These are phyloP conservation scores for Leuciscus waleckii DNA, from an alignment of 2,797 vertebrate species.

Conservation along the genomic window DNA sequence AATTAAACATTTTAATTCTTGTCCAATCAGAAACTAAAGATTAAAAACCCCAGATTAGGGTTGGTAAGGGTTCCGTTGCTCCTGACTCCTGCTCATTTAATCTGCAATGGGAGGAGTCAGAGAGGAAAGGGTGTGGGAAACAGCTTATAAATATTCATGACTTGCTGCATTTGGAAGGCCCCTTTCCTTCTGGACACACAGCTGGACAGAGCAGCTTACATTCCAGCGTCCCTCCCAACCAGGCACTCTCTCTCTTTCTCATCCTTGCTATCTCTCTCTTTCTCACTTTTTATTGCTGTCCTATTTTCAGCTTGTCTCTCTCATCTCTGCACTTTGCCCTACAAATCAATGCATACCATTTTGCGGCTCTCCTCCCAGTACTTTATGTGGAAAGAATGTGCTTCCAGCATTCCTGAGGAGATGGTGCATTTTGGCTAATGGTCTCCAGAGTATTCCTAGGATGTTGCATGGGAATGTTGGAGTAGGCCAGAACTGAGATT, in stretches of 20 bases:
- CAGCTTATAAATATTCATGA: conserved; percentile 48
- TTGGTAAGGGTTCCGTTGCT: background rate
- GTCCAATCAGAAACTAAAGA: conserved; percentile 37
- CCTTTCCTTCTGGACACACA: conserved; percentile 48
- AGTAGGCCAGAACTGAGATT: background rate
- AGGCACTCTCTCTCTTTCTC: background rate
- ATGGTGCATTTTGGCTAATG: conserved; percentile 45
- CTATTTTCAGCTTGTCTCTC: conserved; percentile 34
- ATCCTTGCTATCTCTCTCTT: conserved; percentile 15
- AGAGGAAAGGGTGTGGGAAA: conserved; percentile 1
- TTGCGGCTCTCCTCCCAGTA: conserved; percentile 56
- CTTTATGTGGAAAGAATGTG: conserved; percentile 70
- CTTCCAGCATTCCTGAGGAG: conserved; percentile 56
- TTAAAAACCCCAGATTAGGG: conserved; percentile 26
- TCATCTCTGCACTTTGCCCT: conserved; percentile 55
- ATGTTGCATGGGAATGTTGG: conserved; percentile 3
- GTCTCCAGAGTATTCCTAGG: conserved; percentile 45
- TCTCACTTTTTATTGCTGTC: conserved; percentile 28
- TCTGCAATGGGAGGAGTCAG: background rate
- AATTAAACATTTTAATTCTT: background rate
- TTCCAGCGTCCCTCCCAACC: conserved; percentile 19
- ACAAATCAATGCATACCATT: conserved; percentile 62
- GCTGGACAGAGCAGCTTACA: conserved; percentile 51
- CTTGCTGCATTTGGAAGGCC: conserved; percentile 3
- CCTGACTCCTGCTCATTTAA: conserved; percentile 28